Base-by-base conservation (phyloP, 2,797 vertebrate species). In the Danio jaintianensis region DNA sequence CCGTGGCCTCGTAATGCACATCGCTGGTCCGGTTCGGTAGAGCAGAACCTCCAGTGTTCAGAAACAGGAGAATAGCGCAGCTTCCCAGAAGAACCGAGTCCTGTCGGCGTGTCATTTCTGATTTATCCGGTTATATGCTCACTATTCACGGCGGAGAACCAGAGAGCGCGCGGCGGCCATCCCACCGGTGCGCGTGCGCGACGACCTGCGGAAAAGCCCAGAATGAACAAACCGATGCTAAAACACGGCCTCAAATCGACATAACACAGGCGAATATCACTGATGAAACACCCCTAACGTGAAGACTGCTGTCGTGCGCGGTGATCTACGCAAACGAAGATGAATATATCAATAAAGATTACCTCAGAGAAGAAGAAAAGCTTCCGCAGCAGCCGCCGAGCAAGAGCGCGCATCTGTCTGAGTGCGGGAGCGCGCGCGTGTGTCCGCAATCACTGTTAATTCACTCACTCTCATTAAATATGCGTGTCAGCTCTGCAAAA, bases 41-140 rank as follows among this genome's bases (percentile, higher is more conserved):
- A 22, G 66, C 85, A 56, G 87, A 85, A 66, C 88, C 81, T 80
- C 86, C 85, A 43, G 86, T 83, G 50, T 88, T 85, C n/a, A 86
- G 68, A 86, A 89, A 88, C 73, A 94, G 88, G 74, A 94, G 79
- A 56, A 93, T 85, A 7, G 87, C 89, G 78, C 82, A 90, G 6
- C 91, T 76, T 83, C 85, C 90, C 85, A 92, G 82, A 86, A 91
- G 78, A 13, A 90, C 83, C 36, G 87, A 84, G 50, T 85, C 74
- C 29, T 73, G 86, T 62, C 69, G 88, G 83, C 74, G 83, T 74
- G 85, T 87, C 93, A 94, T 94, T 70, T 89, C 90, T 82, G 80
- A 53, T 74, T 62, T 36, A 48, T 7, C 61, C 61, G 50, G 69
- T 83, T 70, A 38, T 81, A 52, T 81, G 82, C 45, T 52, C 80